phyloP scores from a whole-genome alignment of 2,888 invertebrate species.

The Sminthurides aquaticus region DNA sequence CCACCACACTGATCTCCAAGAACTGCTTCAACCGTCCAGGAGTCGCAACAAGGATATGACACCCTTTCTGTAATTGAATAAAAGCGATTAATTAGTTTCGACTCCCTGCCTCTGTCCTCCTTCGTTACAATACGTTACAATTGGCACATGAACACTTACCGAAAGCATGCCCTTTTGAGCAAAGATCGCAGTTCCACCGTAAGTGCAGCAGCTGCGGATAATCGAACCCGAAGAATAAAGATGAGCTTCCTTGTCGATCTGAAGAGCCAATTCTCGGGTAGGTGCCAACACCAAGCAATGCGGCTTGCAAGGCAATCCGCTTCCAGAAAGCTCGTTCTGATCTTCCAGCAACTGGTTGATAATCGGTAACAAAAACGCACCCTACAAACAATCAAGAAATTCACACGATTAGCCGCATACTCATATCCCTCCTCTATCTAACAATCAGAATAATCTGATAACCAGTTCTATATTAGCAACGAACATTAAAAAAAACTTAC shows the following conservation, averaged over 20 bases:
- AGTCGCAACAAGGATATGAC: slow-evolving; percentile 65
- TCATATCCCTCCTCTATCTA: no score
- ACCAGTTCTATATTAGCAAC: no score
- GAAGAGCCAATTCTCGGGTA: slow-evolving; percentile 81
- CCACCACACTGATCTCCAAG: slow-evolving; percentile 53
- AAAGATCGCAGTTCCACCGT: slow-evolving; percentile 75
- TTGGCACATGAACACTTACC: slow-evolving; percentile 44
- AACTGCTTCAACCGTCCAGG: slow-evolving; percentile 65
- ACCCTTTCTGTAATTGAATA: slow-evolving; percentile 52
- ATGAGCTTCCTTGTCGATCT: slow-evolving; percentile 75
- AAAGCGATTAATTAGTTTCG: no score
- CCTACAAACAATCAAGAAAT: no score
- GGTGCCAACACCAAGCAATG: slow-evolving; percentile 80
- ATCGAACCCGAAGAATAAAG: slow-evolving; percentile 72
- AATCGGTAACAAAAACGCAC: slow-evolving; percentile 87
- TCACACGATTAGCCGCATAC: no score
- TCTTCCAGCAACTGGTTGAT: slow-evolving; percentile 62
- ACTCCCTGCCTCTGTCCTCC: no score
- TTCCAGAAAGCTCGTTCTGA: background rate
- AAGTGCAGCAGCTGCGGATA: slow-evolving; percentile 66
- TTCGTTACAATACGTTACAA: no score
- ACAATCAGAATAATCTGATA: no score
- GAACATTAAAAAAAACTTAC: slow-evolving; percentile 52
- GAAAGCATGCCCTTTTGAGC: slow-evolving; percentile 57
- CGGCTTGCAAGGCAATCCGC: slow-evolving; percentile 52